Evolutionary conservation across 2,797 vertebrate species (phyloP).

Genomic region (Anguilla megastoma): DNA sequence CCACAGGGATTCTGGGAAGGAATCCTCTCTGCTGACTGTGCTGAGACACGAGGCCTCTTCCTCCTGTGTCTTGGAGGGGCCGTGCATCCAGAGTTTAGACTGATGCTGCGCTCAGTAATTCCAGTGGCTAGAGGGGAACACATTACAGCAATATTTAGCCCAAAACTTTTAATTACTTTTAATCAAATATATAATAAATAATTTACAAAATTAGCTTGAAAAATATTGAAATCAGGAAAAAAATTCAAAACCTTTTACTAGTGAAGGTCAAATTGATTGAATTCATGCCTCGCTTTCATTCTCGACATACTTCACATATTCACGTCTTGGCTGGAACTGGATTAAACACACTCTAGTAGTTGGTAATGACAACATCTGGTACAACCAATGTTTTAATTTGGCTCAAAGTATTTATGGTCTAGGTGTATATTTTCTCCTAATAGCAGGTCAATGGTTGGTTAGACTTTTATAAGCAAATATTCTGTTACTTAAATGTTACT

Average conservation of each 20-base stretch:
- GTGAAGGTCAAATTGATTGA: background rate
- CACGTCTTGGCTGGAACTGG: background rate
- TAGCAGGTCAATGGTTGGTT: background rate
- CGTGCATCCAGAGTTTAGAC: background rate
- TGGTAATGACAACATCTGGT: background rate
- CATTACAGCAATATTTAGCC: background rate
- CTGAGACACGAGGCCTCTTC: background rate
- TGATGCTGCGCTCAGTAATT: too few species aligned
- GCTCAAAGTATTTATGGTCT: background rate
- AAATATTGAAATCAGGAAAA: background rate
- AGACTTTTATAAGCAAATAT: background rate
- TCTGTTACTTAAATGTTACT: background rate
- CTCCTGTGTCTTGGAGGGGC: background rate
- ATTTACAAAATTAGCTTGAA: background rate
- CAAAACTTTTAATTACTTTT: too few species aligned
- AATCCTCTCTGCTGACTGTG: slow-evolving; percentile 16
- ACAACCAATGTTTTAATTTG: background rate
- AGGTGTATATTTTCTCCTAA: background rate
- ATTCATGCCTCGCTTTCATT: background rate
- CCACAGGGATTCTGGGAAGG: slow-evolving; percentile 1
- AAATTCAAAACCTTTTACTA: background rate
- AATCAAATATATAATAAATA: background rate
- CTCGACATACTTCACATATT: background rate
- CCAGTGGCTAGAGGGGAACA: background rate
- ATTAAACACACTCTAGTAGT: background rate